phyloP scores from a whole-genome alignment of 2,888 invertebrate genomes.

The Phlogophora meticulosa region DNA sequence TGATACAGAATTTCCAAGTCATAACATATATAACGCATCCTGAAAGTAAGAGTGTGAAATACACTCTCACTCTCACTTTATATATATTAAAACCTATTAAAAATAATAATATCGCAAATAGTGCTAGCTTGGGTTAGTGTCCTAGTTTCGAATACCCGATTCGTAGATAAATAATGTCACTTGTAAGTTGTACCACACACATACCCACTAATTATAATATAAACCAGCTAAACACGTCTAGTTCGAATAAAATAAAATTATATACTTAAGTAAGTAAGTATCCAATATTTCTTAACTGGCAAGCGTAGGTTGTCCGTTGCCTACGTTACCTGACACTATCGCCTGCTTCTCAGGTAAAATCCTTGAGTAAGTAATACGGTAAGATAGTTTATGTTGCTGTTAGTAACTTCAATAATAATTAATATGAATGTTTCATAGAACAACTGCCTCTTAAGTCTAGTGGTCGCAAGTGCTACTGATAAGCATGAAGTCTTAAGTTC shows the following conservation, averaged over 20 bases:
- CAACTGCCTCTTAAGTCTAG: too few relatives aligned
- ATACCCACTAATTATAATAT: neutral
- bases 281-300: slow-evolving; percentile 14
- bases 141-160: too few relatives aligned
- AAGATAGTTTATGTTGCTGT: slow-evolving; percentile 56
- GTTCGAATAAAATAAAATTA: neutral
- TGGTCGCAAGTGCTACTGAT: too few relatives aligned
- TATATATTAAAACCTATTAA: too few relatives aligned
- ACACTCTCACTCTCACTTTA: too few relatives aligned
- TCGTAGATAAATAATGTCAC: too few relatives aligned
- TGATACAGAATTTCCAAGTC: slow-evolving; percentile 13
- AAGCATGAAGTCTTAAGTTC: too few relatives aligned
- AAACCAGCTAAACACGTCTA: neutral
- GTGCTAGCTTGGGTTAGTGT: neutral
- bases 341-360: slow-evolving; percentile 43
- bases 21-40: too few relatives aligned
- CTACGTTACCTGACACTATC: slow-evolving; percentile 31
- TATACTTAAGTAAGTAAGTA: too few relatives aligned
- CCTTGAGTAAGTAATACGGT: slow-evolving; percentile 48
- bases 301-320: neutral
- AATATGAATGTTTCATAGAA: slow-evolving; percentile 57
- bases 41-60: too few relatives aligned
- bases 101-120: too few relatives aligned
- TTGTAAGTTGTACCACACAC: too few relatives aligned
- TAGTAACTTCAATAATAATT: slow-evolving; percentile 64